Evolutionary conservation across 2,797 vertebrate genomes (phyloP), one percentile per base, ranked within the genome.

Genomic region (Phrynocephalus vlangalii): DNA sequence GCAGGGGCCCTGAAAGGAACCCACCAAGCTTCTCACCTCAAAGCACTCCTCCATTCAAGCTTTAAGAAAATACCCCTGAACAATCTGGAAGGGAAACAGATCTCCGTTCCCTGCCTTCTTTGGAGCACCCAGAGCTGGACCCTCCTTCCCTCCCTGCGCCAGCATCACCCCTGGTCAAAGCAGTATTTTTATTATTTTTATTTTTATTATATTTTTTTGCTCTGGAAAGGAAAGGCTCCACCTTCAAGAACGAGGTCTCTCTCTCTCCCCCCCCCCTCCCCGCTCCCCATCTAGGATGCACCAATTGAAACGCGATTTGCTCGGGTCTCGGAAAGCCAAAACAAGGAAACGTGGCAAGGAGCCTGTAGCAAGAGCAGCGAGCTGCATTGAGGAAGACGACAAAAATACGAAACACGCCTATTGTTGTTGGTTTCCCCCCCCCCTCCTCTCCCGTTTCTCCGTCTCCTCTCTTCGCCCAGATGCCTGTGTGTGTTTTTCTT

Each of bases 341-440:
- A 79, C 81, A 63, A 24, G 75, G 82, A 72, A 88, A 84, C 68
- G 82, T 72, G 87, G 76, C 82, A 84, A 24, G 82, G 30, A 6
- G 56, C 30, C 22, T 10, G 52, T 13, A 52, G 52, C 52, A 52
- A 52, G 11, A 52, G 52, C 52, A 56, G 52, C 52, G 13, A 56
- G 52, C 9, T 13, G 52, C 6, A 13, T 1, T 15, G 2, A 70
- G 20, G 15, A 18, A 33, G n/a, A 0, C 0, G 33, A 20, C 71
- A 10, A 11, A 8, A 50, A 52, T 10, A 50, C n/a, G 38, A 13
- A 52, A 6, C 28, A 4, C 44, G 9, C 66, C 20, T 0, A 63
- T 26, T 9, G 6, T 1, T 15, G 66, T 67, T 1, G 3, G 28
- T 48, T 20, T 7, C 24, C 5, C 30, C 1, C 5, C 30, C 1